Evolutionary conservation across 2,888 invertebrate species (phyloP), one percentile per base, ranked within the genome.

Genomic region (Girardia tigrina): DNA sequence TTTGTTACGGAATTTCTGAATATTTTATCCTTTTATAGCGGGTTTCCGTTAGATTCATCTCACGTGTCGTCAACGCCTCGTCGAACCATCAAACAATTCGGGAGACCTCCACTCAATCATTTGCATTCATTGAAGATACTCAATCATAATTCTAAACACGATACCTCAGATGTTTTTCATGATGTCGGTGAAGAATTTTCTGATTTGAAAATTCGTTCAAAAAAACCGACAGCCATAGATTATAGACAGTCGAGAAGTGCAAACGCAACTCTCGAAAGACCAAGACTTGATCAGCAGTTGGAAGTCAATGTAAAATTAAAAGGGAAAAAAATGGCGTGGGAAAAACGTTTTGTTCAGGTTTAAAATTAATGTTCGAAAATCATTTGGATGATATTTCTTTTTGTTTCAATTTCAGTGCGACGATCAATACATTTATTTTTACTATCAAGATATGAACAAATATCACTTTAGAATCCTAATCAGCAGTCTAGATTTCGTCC

Each of bases 321-420:
- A 56, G 56, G 56, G n/a, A 56, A 56, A 56, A 56, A 56, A 16
- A 56, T 56, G 56, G n/a, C 56, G 6, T 56, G 56, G 56, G 56
- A 56, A n/a, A 56, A 56, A 56, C 56, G 56, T 8, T 56, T 56
- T 16, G n/a, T 56, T 56, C 4, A n/a, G 23, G 56, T 56, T n/a
- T 20, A 56, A 20, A 20, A 56, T 56, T 12, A n/a, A 8, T 4
- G 4, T 16, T 56, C 56, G n/a, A 56, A 12, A n/a, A n/a, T n/a
- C n/a, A 56, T 56, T 56, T 56, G 56, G n/a, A n/a, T n/a, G n/a
- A n/a, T n/a, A n/a, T n/a, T n/a, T n/a, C n/a, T n/a, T n/a, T n/a
- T n/a, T n/a, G n/a, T n/a, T n/a, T n/a, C n/a, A n/a, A n/a, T 36
- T 12, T 4, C 56, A 56, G 56, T n/a, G 4, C n/a, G 56, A 56